Evolutionary conservation across 2,113 vertebrate species (phyloP), one percentile per base, ranked within the genome.

Genomic region (Stigmatopora nigra): DNA sequence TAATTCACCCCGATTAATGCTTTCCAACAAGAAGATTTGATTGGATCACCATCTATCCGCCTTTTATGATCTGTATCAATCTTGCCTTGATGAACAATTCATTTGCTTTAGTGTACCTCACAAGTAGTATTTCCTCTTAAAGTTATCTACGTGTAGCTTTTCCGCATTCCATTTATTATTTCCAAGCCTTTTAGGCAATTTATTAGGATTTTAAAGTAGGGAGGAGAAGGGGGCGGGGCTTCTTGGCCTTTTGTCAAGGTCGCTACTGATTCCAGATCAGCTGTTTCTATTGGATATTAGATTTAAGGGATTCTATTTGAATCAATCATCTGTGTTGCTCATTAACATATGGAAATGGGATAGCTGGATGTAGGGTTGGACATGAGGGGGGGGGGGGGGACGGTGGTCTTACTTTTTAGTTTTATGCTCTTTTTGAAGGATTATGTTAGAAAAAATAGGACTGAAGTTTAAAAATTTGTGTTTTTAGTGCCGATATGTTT

Each of bases 401-500:
- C 61, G 15, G 17, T 67, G 19, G 46, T 31, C 25, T 31, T 31
- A 2, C 25, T 31, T 73, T 76, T 80, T 63, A 72, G 73, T 61
- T 74, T 22, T 68, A 64, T 44, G 68, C 76, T 71, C 71, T 17
- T 60, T 19, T 78, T 60, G 70, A 67, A 73, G 71, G 41, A 69
- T 72, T 65, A 71, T 75, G 55, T 81, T 70, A 49, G n/a, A n/a
- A 67, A 67, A 70, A 71, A 75, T 19, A 68, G 2, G 8, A 49
- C 70, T 45, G 17, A 47, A 25, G 35, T 66, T 74, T 68, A 4
- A 57, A 44, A 67, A 64, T 59, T 55, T 72, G 67, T 77, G 55
- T 73, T 63, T 63, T 78, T 75, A 76, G 65, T 75, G 52, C 65
- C 55, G 56, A 67, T 68, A 56, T 25, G 71, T 63, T 48, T 69